phyloP scores from a whole-genome alignment of 2,888 invertebrate genomes.

The Flexamia atlantica region DNA sequence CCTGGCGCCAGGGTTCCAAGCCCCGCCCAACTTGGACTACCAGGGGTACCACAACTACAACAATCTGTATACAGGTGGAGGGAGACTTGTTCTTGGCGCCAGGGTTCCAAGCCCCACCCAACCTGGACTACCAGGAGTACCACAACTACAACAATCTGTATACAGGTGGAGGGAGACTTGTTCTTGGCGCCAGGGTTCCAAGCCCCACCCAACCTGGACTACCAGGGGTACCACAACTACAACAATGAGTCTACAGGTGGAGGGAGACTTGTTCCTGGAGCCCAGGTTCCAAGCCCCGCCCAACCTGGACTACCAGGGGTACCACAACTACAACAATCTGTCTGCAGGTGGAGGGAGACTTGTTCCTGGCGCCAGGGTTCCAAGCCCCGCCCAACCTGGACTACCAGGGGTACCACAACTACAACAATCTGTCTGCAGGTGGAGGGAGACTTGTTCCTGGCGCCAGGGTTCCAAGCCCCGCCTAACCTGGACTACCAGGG shows the following conservation, averaged over 20 bases:
- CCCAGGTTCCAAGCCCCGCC: conserved; percentile 92
- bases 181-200: conserved; percentile 90
- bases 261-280: conserved; percentile 90
- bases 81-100: conserved; percentile 90
- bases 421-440: conserved; percentile 80
- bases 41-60: conserved; percentile 91
- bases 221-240: conserved; percentile 90
- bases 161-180: conserved; percentile 89
- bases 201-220: conserved; percentile 93
- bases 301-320: conserved; percentile 91
- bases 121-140: conserved; percentile 91
- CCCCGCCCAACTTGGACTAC: conserved; percentile 94
- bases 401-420: conserved; percentile 90
- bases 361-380: conserved; percentile 90
- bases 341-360: conserved; percentile 87
- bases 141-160: conserved; percentile 83
- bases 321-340: conserved; percentile 86
- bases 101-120: conserved; percentile 92
- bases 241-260: conserved; percentile 80
- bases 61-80: conserved; percentile 80
- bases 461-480: conserved; percentile 91
- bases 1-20: conserved; percentile 90
- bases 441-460: conserved; percentile 90
- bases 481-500: conserved; percentile 92
- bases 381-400: conserved; percentile 92